Conservation (phyloP, 2,888 invertebrate species). For the Thymelicus sylvestris region DNA sequence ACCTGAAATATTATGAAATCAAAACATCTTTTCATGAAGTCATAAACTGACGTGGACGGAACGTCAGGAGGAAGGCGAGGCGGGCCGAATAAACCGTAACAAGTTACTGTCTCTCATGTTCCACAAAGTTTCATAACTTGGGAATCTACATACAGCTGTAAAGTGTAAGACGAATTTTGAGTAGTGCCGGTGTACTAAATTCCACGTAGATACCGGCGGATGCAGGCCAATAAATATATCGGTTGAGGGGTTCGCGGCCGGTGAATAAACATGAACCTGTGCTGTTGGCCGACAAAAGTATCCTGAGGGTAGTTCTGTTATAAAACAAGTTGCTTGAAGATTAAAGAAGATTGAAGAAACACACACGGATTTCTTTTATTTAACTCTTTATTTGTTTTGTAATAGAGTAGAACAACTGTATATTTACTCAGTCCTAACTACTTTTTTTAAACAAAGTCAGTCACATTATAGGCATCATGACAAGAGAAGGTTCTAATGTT, state of each 20-base stretch:
- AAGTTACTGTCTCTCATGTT: constrained; percentile 28
- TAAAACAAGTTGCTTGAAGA: no score
- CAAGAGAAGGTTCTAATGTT: no score
- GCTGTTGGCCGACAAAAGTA: constrained; percentile 41
- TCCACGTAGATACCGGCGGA: constrained; percentile 64
- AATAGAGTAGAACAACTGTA: no score
- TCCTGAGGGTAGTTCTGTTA: neutral
- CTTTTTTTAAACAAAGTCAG: no score
- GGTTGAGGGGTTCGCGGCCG: constrained; percentile 59
- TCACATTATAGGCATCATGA: no score
- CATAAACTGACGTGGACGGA: constrained; percentile 25
- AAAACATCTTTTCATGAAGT: constrained; percentile 25
- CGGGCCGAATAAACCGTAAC: constrained; percentile 24
- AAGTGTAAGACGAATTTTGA: constrained; percentile 74
- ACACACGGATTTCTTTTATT: no score
- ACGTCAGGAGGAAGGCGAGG: neutral
- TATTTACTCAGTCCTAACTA: no score
- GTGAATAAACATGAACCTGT: constrained; percentile 56
- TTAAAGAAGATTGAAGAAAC: no score
- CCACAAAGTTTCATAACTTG: constrained; percentile 36
- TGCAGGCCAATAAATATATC: constrained; percentile 77
- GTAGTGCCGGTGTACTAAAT: constrained; percentile 56
- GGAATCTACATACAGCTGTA: constrained; percentile 66
- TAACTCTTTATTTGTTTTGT: no score
- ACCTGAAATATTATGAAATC: constrained; percentile 20